These are phyloP conservation scores for Halichoeres trimaculatus DNA, from an alignment of 2,113 vertebrate species.

Conservation along the genomic window DNA sequence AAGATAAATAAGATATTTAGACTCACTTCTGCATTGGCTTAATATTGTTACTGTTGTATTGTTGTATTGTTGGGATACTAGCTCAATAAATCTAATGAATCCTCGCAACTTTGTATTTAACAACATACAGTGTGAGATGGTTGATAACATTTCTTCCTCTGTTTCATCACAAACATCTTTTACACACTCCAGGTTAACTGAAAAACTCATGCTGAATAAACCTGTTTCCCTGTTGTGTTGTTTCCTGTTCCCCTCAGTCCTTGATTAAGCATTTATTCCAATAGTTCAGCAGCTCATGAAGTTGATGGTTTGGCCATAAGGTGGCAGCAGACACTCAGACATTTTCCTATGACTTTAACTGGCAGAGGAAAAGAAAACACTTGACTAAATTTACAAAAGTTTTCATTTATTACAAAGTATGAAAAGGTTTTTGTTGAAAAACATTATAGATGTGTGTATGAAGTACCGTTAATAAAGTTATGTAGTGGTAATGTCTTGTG, in stretches of 20 bases:
- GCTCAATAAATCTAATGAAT: no score
- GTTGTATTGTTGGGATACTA: no score
- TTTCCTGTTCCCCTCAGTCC: not conserved
- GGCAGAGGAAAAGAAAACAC: not conserved
- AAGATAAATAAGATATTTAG: no score
- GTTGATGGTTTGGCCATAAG: slow-evolving; percentile 25
- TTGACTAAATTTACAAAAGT: no score
- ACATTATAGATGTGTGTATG: not conserved
- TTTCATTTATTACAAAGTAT: not conserved
- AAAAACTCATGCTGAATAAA: not conserved
- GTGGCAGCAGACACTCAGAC: slow-evolving; percentile 49
- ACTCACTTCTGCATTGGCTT: no score
- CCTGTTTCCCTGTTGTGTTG: not conserved
- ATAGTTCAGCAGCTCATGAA: not conserved
- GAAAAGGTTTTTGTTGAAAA: not conserved
- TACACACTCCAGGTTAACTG: not conserved
- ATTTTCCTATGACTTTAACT: slow-evolving; percentile 1
- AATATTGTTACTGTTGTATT: no score
- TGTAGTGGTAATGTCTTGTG: not conserved
- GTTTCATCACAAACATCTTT: no score
- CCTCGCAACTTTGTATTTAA: no score
- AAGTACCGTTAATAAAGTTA: not conserved
- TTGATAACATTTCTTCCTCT: no score
- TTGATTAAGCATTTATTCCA: not conserved
- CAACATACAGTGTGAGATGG: no score